Conservation (phyloP, 2,797 vertebrate genomes). For the Halcyon chelicuti region DNA sequence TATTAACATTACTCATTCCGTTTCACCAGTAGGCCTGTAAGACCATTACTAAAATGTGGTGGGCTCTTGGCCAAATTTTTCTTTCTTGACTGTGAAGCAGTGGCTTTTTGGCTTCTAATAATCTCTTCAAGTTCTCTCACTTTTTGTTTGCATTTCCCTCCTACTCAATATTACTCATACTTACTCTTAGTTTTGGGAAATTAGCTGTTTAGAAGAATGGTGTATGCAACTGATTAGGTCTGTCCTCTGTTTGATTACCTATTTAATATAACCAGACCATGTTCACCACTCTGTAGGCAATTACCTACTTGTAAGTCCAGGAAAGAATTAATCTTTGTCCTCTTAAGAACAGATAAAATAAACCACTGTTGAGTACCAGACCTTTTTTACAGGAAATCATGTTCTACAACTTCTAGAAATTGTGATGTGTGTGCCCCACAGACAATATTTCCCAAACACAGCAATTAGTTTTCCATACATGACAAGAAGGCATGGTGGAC, state of each 20-base stretch:
- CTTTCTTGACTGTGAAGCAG: not conserved
- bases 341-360: not conserved
- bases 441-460: not conserved
- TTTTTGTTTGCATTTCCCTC: constrained; percentile 10
- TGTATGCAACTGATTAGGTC: not conserved
- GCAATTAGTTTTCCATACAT: not conserved
- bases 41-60: not conserved
- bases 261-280: not conserved
- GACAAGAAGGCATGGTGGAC: not conserved
- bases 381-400: not conserved
- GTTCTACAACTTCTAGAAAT: not conserved
- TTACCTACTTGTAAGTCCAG: not conserved
- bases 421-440: not conserved
- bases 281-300: not conserved
- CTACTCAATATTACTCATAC: not conserved
- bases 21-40: not conserved
- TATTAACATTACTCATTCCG: not conserved
- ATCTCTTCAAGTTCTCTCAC: not conserved
- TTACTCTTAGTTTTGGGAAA: not conserved
- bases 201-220: not conserved
- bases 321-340: not conserved
- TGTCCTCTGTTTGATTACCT: not conserved
- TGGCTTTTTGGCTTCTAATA: not conserved
- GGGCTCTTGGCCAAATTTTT: not conserved
- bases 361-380: not conserved